Evolutionary conservation across 2,888 invertebrate genomes (phyloP).

Genomic region (Lypha dubia): DNA sequence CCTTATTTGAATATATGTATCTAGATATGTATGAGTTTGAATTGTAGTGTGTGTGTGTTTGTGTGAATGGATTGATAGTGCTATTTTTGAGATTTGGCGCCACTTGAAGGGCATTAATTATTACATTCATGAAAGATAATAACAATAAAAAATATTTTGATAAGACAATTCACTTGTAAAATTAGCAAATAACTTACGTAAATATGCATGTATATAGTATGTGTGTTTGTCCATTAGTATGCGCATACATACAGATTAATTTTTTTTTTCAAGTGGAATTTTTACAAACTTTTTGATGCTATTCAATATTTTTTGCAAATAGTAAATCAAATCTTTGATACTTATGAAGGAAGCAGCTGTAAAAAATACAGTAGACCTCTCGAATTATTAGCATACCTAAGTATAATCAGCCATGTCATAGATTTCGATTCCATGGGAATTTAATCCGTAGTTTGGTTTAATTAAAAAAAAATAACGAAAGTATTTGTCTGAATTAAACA

Average conservation of each 20-base stretch:
- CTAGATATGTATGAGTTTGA: no score
- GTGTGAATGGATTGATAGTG: not conserved
- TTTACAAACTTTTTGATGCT: not conserved
- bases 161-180: conserved; percentile 18
- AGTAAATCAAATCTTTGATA: no score
- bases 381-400: no score
- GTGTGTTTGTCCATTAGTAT: not conserved
- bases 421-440: no score
- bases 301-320: not conserved
- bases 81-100: conserved; percentile 20
- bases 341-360: no score
- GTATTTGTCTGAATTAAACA: no score
- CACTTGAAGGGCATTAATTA: conserved; percentile 45
- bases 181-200: conserved; percentile 23
- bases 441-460: no score
- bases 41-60: not conserved
- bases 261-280: not conserved
- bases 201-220: not conserved
- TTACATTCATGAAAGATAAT: conserved; percentile 1
- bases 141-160: conserved; percentile 12
- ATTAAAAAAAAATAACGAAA: no score
- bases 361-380: no score
- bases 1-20: no score
- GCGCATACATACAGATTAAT: no score
- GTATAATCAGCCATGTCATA: no score